Evolutionary conservation across 2,888 invertebrate species (phyloP).

Genomic region (Idaea biselata): DNA sequence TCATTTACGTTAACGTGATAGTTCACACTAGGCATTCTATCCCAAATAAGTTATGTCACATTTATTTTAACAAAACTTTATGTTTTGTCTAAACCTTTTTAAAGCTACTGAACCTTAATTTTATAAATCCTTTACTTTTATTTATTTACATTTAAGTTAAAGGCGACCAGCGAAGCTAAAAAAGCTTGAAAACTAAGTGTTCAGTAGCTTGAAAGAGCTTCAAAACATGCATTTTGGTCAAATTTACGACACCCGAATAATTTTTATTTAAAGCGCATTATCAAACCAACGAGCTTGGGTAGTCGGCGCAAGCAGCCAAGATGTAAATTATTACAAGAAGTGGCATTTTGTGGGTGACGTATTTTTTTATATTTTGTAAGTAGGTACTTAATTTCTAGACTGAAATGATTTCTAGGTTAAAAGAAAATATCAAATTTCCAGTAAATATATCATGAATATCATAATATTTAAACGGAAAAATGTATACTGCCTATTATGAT

Average conservation of each 20-base stretch:
- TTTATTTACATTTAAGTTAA: neutral
- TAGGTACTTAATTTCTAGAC: no score
- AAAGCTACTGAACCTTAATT: neutral
- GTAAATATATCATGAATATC: no score
- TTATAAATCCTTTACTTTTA: neutral
- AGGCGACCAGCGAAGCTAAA: neutral
- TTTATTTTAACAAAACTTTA: neutral
- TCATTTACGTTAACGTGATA: no score
- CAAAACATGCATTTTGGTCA: neutral
- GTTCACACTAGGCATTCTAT: no score
- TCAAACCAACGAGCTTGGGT: neutral
- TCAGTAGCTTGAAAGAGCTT: neutral
- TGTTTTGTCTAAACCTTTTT: neutral
- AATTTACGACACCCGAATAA: neutral
- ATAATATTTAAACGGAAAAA: no score
- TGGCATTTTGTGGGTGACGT: no score
- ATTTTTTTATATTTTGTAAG: no score
- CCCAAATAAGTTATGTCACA: conserved; percentile 4
- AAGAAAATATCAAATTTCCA: no score
- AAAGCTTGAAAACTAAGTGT: neutral
- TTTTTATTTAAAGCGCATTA: neutral
- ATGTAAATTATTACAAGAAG: no score
- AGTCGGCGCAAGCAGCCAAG: no score
- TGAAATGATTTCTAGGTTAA: no score
- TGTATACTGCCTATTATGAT: no score